Conservation (phyloP, 2,113 vertebrate genomes). For the Mola mola region DNA sequence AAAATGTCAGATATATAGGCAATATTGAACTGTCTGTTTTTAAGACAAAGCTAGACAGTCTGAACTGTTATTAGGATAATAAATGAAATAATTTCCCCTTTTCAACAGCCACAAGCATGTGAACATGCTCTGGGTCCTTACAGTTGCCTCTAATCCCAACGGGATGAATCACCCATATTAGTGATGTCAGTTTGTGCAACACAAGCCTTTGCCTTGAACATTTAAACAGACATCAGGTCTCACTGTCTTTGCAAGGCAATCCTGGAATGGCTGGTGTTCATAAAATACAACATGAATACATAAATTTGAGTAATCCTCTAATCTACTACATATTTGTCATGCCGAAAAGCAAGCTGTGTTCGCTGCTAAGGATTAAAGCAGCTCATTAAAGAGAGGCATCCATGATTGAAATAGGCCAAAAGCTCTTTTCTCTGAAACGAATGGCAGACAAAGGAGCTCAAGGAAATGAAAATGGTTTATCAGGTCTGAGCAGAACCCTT, state of each 20-base stretch:
- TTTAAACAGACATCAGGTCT: slow-evolving; percentile 44
- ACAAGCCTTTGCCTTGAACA: slow-evolving; percentile 35
- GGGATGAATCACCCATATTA: slow-evolving; percentile 11
- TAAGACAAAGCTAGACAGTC: too few species aligned
- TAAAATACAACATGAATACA: slow-evolving; percentile 75
- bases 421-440: slow-evolving; percentile 74
- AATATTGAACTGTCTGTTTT: too few species aligned
- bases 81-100: too few species aligned
- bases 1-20: too few species aligned
- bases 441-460: slow-evolving; percentile 79
- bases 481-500: slow-evolving; percentile 74
- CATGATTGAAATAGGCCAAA: slow-evolving; percentile 81
- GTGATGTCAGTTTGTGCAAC: slow-evolving; percentile 22
- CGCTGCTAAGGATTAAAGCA: slow-evolving; percentile 76
- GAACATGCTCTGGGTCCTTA: too few species aligned
- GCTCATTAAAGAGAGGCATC: slow-evolving; percentile 79
- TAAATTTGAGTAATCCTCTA: slow-evolving; percentile 79
- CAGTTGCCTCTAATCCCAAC: slow-evolving; percentile 4
- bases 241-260: slow-evolving; percentile 55
- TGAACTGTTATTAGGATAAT: too few species aligned
- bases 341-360: slow-evolving; percentile 67
- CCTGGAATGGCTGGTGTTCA: slow-evolving; percentile 70
- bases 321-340: slow-evolving; percentile 72
- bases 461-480: slow-evolving; percentile 80
- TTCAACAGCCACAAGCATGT: too few species aligned